Evolutionary conservation across 1,140 invertebrate genomes (phyloP), one percentile per base, ranked within the genome.

Genomic region (Venturia canescens): DNA sequence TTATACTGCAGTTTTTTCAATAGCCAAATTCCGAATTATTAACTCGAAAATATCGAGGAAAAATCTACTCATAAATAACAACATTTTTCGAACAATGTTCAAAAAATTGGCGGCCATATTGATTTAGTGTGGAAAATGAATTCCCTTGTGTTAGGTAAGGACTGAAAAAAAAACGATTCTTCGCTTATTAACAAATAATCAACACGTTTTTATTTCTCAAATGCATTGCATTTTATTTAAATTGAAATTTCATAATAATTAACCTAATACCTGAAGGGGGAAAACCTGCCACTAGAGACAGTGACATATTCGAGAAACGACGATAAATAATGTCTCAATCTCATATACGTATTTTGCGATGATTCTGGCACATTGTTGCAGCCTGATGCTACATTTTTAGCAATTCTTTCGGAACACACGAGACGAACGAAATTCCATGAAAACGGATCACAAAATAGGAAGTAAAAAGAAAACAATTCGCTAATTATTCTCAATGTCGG

Each of bases 351-450:
- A 72, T 48, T 50, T 38, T 50, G 38, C n/a, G 21, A 50, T 15
- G 38, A 72, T 72, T 72, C 70, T 72, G 70, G 38, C 70, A 72
- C 70, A 72, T 72, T 26, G 13, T 72, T 72, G 50, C 34, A 72
- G 70, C 38, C 38, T 4, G 21, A 48, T 9, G 18, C 9, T n/a
- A 18, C 53, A 57, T n/a, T 57, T 3, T 7, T 57, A n/a, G 3
- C 2, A 9, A 18, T 3, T 5, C n/a, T 57, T 57, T 1, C 1
- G 21, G 5, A 5, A 57, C n/a, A 0, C n/a, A n/a, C 9, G 18
- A 13, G 18, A 18, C 18, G 16, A 57, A 44, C 1, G 13, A 44
- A 44, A 44, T 44, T 34, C 3, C 31, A 34, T 7, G 3, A 34
- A 34, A 7, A 3, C 31, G 31, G 31, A 7, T 3, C 31, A 34